A percentile compares a stretch with the other conserved stretches of the same genome.
These are phyloP conservation scores for Zalophus californianus DNA, from an alignment of 2,797 vertebrate species.

Conservation along the genomic window DNA sequence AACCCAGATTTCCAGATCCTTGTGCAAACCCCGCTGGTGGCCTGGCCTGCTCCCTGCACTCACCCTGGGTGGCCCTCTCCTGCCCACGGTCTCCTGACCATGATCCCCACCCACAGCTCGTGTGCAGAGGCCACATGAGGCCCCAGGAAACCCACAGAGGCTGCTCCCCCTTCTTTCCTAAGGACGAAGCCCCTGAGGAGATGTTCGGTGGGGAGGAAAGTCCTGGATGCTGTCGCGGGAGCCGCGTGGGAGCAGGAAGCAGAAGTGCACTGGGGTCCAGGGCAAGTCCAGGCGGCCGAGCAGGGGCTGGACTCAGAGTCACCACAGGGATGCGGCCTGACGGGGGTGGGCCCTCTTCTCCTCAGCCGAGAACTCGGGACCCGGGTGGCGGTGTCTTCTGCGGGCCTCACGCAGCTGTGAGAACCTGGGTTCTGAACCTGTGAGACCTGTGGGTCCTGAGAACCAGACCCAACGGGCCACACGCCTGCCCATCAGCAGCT, in stretches of 20 bases:
- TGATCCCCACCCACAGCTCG: fast-evolving
- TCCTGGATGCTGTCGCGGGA: not conserved
- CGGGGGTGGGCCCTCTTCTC: no score
- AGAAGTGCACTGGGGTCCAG: not conserved
- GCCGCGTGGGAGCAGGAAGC: not conserved
- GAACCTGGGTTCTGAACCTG: no score
- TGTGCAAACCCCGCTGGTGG: fast-evolving
- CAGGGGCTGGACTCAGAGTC: not conserved
- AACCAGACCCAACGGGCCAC: not conserved
- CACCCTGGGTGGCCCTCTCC: no score
- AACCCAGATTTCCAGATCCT: not conserved
- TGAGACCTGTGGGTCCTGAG: not conserved
- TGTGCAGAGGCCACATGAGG: not conserved
- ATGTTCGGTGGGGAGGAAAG: not conserved
- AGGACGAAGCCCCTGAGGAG: not conserved
- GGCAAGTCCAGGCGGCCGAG: not conserved
- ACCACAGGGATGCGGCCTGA: not conserved
- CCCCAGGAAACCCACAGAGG: not conserved
- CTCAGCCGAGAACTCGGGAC: not conserved
- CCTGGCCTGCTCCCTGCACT: not conserved
- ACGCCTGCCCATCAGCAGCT: no score
- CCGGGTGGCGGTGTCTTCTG: not conserved
- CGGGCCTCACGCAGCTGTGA: no score
- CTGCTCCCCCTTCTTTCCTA: not conserved
- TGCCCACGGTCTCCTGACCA: no score